Evolutionary conservation across 2,888 invertebrate species (phyloP).

Genomic region (Papilio demoleus): DNA sequence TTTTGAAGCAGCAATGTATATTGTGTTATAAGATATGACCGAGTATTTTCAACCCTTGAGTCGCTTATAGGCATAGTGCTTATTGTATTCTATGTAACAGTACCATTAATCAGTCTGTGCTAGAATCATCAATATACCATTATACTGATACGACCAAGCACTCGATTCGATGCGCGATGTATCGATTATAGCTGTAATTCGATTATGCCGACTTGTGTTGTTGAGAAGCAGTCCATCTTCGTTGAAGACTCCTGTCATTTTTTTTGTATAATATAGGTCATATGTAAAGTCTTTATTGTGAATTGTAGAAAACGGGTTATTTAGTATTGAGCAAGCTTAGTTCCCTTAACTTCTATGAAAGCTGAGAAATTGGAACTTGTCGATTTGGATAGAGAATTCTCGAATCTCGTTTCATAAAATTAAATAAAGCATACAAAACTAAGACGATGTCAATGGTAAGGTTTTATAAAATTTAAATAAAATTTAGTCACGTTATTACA

Average conservation of each 20-base stretch:
- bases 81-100: slow-evolving; percentile 74
- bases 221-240: slow-evolving; percentile 72
- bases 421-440: neutral
- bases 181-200: slow-evolving; percentile 80
- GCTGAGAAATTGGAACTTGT: neutral
- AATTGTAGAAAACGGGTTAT: no score
- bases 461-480: no score
- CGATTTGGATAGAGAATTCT: neutral
- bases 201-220: slow-evolving; percentile 72
- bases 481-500: no score
- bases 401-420: neutral
- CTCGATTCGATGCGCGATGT: slow-evolving; percentile 76
- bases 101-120: slow-evolving; percentile 82
- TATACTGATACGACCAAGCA: slow-evolving; percentile 78
- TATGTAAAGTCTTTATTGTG: no score
- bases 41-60: slow-evolving; percentile 53
- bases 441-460: no score
- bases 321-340: no score
- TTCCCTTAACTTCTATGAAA: no score
- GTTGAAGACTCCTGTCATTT: slow-evolving; percentile 68
- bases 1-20: slow-evolving; percentile 54
- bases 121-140: slow-evolving; percentile 81
- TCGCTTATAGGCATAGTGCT: slow-evolving; percentile 60
- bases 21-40: slow-evolving; percentile 20
- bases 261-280: slow-evolving; percentile 44